Evolutionary conservation across 2,797 vertebrate species (phyloP).

Genomic region (Avahi laniger): DNA sequence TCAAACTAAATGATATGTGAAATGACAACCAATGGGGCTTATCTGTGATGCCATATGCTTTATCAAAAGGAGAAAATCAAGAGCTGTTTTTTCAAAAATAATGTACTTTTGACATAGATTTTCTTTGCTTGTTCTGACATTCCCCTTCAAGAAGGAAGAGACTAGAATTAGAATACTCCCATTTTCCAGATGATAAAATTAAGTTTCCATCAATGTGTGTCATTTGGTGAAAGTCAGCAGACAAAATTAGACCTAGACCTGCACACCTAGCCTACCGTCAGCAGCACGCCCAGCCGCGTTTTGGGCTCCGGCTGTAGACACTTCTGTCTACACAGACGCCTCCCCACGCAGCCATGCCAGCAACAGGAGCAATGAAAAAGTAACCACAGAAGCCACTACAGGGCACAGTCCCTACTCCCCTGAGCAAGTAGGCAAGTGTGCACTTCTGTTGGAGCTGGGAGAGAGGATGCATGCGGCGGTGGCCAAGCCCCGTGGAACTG

Average conservation of each 20-base stretch:
- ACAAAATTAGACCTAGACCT: background rate
- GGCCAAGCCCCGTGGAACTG: background rate
- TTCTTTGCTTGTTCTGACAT: background rate
- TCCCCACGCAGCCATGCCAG: background rate
- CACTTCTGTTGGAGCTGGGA: background rate
- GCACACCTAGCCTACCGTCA: background rate
- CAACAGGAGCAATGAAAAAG: background rate
- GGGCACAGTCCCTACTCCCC: background rate
- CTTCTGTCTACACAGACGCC: background rate
- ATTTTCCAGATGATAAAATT: constrained; percentile 12
- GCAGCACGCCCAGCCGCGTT: background rate
- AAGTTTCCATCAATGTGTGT: background rate
- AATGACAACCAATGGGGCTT: background rate
- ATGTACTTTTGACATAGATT: background rate
- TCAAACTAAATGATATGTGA: background rate
- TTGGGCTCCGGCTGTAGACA: too few relatives aligned
- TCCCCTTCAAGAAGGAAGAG: background rate
- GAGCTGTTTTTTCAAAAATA: background rate
- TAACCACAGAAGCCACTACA: background rate
- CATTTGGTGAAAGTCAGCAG: background rate
- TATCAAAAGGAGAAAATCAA: background rate
- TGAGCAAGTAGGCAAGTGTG: background rate
- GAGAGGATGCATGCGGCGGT: background rate
- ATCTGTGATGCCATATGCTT: rapidly evolving
- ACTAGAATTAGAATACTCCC: rapidly evolving